Percentiles rank a stretch among this genome's conserved stretches.
Conservation (phyloP, 2,888 invertebrate genomes). For the Conops quadrifasciatus region DNA sequence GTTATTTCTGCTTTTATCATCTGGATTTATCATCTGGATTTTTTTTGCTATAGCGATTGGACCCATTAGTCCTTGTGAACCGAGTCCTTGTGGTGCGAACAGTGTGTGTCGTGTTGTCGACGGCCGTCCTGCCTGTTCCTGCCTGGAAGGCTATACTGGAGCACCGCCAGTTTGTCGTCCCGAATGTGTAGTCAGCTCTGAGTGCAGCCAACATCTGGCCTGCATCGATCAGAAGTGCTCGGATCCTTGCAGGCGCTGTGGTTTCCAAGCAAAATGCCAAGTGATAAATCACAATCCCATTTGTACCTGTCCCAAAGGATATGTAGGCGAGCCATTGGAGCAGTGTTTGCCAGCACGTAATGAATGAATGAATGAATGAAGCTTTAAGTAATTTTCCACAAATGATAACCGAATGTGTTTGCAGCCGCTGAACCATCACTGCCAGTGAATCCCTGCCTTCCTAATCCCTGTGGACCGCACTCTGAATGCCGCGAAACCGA, state of each 20-base stretch:
- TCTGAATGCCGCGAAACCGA: conserved; percentile 76
- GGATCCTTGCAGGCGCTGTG: conserved; percentile 84
- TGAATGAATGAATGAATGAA: too few species aligned
- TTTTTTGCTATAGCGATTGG: conserved; percentile 45
- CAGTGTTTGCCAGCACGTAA: conserved; percentile 69
- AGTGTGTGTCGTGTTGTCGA: conserved; percentile 77
- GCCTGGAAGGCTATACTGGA: conserved; percentile 76
- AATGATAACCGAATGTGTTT: too few species aligned
- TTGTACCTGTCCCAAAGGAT: conserved; percentile 76
- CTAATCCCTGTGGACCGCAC: conserved; percentile 81
- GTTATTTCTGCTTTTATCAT: neutral
- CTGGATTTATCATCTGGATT: neutral
- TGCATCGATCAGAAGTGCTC: conserved; percentile 81
- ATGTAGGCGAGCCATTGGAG: conserved; percentile 80
- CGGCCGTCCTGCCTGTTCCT: conserved; percentile 80
- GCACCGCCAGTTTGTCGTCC: conserved; percentile 80
- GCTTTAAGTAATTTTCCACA: too few species aligned
- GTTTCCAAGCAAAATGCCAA: conserved; percentile 79
- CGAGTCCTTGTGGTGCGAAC: conserved; percentile 82
- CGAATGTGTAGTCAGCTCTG: conserved; percentile 81
- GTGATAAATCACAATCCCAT: conserved; percentile 83
- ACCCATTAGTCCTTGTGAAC: conserved; percentile 72
- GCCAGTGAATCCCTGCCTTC: conserved; percentile 72
- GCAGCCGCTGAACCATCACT: conserved; percentile 65
- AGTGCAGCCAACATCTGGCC: conserved; percentile 78